A percentile compares a stretch with the other conserved stretches of the same genome.
These are phyloP conservation scores for Telmatherina bonti DNA, from an alignment of 2,797 vertebrate genomes.

Conservation along the genomic window DNA sequence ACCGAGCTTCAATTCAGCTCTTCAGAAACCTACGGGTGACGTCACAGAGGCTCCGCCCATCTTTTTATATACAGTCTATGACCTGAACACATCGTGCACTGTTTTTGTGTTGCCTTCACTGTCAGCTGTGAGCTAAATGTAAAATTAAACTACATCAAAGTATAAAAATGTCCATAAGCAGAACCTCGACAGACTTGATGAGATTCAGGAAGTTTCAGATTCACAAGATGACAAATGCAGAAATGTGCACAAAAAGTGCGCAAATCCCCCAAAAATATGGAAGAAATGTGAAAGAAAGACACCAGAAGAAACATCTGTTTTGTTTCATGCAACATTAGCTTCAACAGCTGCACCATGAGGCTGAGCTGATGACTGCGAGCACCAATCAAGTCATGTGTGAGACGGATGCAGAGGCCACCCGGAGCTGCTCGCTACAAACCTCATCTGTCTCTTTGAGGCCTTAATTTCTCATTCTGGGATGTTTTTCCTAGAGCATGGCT, in stretches of 20 bases:
- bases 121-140: neutral
- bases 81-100: neutral
- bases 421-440: conserved; percentile 67
- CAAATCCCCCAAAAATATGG: conserved; percentile 34
- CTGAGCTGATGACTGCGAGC: conserved; percentile 74
- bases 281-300: conserved; percentile 49
- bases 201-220: neutral
- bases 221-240: conserved; percentile 12
- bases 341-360: conserved; percentile 66
- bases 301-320: conserved; percentile 81
- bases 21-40: too few species aligned
- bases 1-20: too few species aligned
- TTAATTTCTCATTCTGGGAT: conserved; percentile 68
- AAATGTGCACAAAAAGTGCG: too few species aligned
- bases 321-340: conserved; percentile 76
- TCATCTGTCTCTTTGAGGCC: conserved; percentile 63
- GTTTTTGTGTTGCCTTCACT: neutral
- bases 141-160: too few species aligned
- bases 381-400: conserved; percentile 75
- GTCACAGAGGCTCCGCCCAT: too few species aligned
- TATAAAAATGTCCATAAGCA: neutral
- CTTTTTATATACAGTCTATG: too few species aligned
- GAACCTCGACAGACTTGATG: neutral
- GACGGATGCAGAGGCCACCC: conserved; percentile 75
- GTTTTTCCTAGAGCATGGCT: conserved; percentile 78